Conservation (phyloP, 1,140 invertebrate species). For the Drosophila pruinosa region DNA sequence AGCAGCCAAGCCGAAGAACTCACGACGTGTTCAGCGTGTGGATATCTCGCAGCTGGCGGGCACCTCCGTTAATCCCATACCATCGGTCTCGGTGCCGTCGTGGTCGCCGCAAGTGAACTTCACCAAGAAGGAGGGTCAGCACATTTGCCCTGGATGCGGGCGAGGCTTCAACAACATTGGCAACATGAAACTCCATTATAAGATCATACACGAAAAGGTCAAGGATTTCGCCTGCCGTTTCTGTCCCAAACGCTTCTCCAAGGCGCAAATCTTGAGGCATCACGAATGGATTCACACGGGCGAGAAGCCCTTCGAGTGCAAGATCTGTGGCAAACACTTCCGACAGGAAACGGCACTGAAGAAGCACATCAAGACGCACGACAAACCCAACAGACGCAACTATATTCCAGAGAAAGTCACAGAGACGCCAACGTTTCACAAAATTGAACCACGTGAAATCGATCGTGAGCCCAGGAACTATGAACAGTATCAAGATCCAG, state of each 20-base stretch:
- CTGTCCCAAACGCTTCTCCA: conserved; percentile 77
- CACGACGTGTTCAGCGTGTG: conserved; percentile 70
- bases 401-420: conserved; percentile 53
- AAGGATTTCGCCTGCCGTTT: conserved; percentile 80
- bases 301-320: conserved; percentile 78
- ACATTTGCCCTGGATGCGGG: conserved; percentile 76
- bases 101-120: conserved; percentile 80
- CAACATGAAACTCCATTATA: conserved; percentile 78
- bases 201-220: conserved; percentile 80
- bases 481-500: conserved; percentile 68
- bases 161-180: conserved; percentile 79
- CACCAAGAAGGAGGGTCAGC: conserved; percentile 77
- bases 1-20: conserved; percentile 61
- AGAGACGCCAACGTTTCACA: conserved; percentile 52
- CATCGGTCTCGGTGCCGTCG: conserved; percentile 72
- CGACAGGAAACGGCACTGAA: conserved; percentile 78
- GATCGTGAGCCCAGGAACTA: conserved; percentile 58
- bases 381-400: conserved; percentile 58
- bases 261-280: conserved; percentile 79
- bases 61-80: conserved; percentile 77
- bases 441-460: conserved; percentile 47
- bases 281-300: conserved; percentile 83
- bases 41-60: conserved; percentile 74
- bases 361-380: conserved; percentile 77
- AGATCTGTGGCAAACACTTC: conserved; percentile 73